Evolutionary conservation across 1,140 invertebrate species (phyloP).

Genomic region (Cyrtorhinus lividipennis): DNA sequence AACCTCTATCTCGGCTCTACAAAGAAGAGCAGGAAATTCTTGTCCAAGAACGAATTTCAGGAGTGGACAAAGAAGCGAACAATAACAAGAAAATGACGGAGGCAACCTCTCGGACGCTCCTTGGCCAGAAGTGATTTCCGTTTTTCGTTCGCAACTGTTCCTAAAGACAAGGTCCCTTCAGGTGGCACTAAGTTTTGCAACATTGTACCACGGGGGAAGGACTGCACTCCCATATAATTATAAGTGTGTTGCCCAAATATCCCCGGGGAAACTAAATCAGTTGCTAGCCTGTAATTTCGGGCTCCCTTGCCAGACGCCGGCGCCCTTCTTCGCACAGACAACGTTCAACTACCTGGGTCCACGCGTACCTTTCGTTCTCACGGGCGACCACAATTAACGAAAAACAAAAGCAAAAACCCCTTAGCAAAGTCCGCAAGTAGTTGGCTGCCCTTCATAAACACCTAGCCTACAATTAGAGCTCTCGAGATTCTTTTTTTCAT

Average conservation of each 20-base stretch:
- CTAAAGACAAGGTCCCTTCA: neutral
- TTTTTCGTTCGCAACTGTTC: too few species aligned
- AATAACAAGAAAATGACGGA: too few species aligned
- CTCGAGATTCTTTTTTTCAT: neutral
- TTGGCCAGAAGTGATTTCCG: too few species aligned
- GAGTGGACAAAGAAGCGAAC: too few species aligned
- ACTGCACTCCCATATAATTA: constrained; percentile 6
- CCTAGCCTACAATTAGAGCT: constrained; percentile 7
- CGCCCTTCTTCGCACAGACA: neutral
- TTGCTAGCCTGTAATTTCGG: constrained; percentile 5
- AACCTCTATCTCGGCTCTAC: too few species aligned
- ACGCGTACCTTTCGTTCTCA: constrained; percentile 3
- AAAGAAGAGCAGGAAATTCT: too few species aligned
- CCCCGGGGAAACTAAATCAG: constrained; percentile 8
- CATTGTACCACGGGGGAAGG: neutral
- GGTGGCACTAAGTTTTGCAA: constrained; percentile 5
- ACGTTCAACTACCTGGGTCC: constrained; percentile 4
- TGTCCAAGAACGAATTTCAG: too few species aligned
- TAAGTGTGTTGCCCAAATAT: constrained; percentile 3
- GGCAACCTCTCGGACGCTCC: too few species aligned
- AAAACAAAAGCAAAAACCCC: constrained; percentile 7
- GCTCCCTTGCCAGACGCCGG: constrained; percentile 1
- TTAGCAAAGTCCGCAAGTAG: constrained; percentile 8
- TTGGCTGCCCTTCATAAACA: constrained; percentile 9
- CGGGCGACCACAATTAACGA: constrained; percentile 4